Evolutionary conservation across 2,113 vertebrate species (phyloP).

Genomic region (Antechinus stuartii): DNA sequence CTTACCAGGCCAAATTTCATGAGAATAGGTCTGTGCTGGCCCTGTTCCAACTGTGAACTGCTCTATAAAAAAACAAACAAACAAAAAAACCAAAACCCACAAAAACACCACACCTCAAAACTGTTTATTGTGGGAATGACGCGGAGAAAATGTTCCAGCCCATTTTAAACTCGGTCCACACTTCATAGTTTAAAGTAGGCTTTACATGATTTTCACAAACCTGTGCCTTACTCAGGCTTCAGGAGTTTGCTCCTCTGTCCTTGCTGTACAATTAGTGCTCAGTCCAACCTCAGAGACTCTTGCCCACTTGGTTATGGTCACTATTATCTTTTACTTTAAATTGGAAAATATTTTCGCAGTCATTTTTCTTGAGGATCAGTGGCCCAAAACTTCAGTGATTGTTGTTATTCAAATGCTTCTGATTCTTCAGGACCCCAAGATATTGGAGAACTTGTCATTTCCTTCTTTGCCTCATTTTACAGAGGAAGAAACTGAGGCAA

Average conservation of each 20-base stretch:
- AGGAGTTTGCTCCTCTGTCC: neutral
- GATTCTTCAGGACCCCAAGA: neutral
- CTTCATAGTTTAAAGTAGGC: slow-evolving; percentile 36
- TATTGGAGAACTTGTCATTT: neutral
- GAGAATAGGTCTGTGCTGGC: slow-evolving; percentile 30
- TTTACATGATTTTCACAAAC: slow-evolving; percentile 31
- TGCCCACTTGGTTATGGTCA: neutral
- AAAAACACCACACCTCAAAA: neutral
- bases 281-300: too few relatives aligned
- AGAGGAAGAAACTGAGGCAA: neutral
- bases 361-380: neutral
- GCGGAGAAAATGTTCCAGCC: slow-evolving; percentile 18
- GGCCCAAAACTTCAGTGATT: neutral
- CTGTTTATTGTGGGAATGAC: slow-evolving; percentile 39
- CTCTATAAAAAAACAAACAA: slow-evolving; percentile 11
- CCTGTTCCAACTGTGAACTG: slow-evolving; percentile 25
- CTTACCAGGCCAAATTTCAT: slow-evolving; percentile 21
- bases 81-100: neutral
- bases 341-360: neutral
- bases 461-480: neutral
- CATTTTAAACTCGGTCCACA: slow-evolving; percentile 18
- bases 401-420: neutral
- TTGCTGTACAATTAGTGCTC: neutral
- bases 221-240: neutral
- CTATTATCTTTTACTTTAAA: neutral